phyloP scores from a whole-genome alignment of 2,113 vertebrate genomes.

The Puma concolor region DNA sequence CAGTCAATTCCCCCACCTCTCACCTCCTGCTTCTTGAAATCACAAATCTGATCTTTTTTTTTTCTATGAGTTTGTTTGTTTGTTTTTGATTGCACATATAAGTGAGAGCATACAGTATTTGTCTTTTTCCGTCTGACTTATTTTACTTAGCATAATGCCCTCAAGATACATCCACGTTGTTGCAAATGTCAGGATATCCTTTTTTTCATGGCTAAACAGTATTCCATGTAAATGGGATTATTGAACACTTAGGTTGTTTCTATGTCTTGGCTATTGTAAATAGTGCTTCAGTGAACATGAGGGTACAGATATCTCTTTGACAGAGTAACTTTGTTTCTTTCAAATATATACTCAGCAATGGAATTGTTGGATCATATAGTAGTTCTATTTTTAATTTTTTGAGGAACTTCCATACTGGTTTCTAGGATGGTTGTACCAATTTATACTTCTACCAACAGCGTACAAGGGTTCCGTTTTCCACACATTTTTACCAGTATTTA shows the following conservation, averaged over 20 bases:
- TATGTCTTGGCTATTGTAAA: neutral
- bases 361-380: neutral
- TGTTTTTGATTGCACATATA: neutral
- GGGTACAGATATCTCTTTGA: neutral
- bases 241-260: neutral
- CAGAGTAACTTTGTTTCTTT: neutral
- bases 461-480: neutral
- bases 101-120: neutral
- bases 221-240: neutral
- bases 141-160: neutral
- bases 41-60: neutral
- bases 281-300: neutral
- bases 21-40: neutral
- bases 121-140: neutral
- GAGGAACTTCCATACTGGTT: neutral
- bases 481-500: neutral
- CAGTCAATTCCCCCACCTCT: neutral
- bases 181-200: neutral
- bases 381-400: neutral
- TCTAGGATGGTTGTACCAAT: neutral
- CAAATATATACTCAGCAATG: neutral
- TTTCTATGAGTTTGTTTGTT: neutral
- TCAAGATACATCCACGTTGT: neutral
- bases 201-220: neutral
- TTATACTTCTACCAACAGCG: neutral